phyloP scores from a whole-genome alignment of 2,797 vertebrate species.

The Mormyrops boulengeri region DNA sequence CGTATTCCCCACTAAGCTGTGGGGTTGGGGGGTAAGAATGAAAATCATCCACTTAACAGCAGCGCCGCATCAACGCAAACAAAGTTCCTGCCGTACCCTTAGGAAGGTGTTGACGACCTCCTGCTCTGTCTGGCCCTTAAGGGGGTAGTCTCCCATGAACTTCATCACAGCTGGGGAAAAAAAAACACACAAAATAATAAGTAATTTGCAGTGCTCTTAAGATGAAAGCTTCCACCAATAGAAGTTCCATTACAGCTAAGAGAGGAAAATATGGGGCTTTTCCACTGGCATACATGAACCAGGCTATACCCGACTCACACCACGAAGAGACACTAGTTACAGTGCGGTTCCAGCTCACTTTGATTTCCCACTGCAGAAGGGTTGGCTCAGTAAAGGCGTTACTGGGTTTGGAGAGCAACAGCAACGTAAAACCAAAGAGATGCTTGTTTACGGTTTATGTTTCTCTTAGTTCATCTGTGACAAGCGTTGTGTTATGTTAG shows the following conservation, averaged over 20 bases:
- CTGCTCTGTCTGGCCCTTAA: constrained; percentile 80
- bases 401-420: background rate
- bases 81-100: constrained; percentile 64
- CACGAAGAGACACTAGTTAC: background rate
- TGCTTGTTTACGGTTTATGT: background rate
- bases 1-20: constrained; percentile 76
- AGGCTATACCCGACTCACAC: background rate
- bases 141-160: constrained; percentile 90
- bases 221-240: background rate
- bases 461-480: background rate
- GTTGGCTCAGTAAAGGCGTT: background rate
- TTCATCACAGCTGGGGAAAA: constrained; percentile 79
- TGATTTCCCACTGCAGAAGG: background rate
- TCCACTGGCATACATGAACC: background rate
- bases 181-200: background rate
- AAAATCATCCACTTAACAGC: background rate
- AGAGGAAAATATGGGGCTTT: background rate
- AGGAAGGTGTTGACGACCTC: constrained; percentile 70
- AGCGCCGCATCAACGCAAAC: background rate
- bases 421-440: background rate
- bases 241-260: background rate
- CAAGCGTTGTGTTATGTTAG: background rate
- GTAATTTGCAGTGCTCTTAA: background rate
- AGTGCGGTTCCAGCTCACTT: background rate
- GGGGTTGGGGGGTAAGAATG: background rate